Evolutionary conservation across 2,113 vertebrate species (phyloP), one percentile per base, ranked within the genome.

Genomic region (Porphyrio hochstetteri): DNA sequence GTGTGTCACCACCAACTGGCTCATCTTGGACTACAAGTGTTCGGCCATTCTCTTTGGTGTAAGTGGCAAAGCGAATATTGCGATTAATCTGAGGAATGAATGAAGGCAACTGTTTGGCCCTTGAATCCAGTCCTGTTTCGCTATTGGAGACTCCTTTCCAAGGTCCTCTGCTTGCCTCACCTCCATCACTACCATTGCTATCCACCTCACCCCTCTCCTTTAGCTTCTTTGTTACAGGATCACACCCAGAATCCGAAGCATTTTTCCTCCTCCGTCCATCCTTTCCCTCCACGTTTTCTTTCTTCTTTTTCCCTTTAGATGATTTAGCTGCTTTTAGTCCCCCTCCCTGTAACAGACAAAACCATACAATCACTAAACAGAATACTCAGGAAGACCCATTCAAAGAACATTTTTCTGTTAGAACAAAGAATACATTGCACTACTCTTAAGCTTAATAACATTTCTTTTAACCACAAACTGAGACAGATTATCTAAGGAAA

Each of bases 11-110:
- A 88, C 98, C 97, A 78, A 98, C 96, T 65, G 98, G 98, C 68
- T 98, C 98, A 33, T 99, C 99, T 84, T 99, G 99, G 42, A 98
- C 98, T 94, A 99, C 97, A 44, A 98, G 94, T 17, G 98, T 97
- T 81, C 98, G 98, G 71, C 99, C 99, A 50, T 99, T 99, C 98
- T 99, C 99, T 98, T 99, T 99, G 96, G 99, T 98, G 93, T 99
- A 99, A 92, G 98, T 98, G 68, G 98, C 98, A 98, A 99, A 98
- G 84, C 98, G 97, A 95, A 98, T 97, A 94, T 97, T 98, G 90
- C 98, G 98, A 92, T 99, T 99, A 93, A 99, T 98, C 97, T 98
- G 98, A 95, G 98, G 98, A 96, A 97, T 91, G 97, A 95, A 98
- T 5, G 97, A 97, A 94, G 98, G 97, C 95, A 94, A 96, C 94